Conservation (phyloP, 2,113 vertebrate genomes). For the Caretta caretta region DNA sequence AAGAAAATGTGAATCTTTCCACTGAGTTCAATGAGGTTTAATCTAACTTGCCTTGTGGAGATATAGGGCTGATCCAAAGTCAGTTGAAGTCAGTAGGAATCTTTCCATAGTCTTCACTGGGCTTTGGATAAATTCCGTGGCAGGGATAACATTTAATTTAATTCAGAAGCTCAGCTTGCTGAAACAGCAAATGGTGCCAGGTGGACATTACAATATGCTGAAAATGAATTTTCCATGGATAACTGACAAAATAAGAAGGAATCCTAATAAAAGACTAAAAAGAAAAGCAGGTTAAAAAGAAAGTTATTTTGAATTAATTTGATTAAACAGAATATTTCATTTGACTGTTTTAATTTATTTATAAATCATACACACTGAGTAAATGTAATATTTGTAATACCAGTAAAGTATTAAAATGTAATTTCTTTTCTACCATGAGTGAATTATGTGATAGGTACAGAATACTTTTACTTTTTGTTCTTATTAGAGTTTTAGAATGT, state of each 20-base stretch:
- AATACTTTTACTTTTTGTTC: constrained; percentile 30
- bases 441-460: constrained; percentile 58
- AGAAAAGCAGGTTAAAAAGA: not conserved
- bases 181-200: not conserved
- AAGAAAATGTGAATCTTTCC: not conserved
- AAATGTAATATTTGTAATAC: constrained; percentile 73
- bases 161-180: not conserved
- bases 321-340: constrained; percentile 73
- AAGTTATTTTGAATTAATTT: constrained; percentile 43
- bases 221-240: accelerated
- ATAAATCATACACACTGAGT: constrained; percentile 55
- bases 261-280: not conserved
- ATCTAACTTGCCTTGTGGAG: not conserved
- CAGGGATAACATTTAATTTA: not conserved
- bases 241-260: accelerated
- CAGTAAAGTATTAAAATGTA: constrained; percentile 60
- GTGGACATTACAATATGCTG: accelerated
- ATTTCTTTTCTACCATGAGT: constrained; percentile 67
- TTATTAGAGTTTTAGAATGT: constrained; percentile 11
- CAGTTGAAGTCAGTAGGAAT: not conserved
- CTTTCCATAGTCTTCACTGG: not conserved
- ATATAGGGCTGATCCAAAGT: too few species aligned
- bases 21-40: not conserved
- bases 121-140: accelerated
- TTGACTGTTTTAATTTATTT: constrained; percentile 71